These are phyloP conservation scores for Drosophila truncata DNA, from an alignment of 1,140 invertebrate species.

Conservation along the genomic window DNA sequence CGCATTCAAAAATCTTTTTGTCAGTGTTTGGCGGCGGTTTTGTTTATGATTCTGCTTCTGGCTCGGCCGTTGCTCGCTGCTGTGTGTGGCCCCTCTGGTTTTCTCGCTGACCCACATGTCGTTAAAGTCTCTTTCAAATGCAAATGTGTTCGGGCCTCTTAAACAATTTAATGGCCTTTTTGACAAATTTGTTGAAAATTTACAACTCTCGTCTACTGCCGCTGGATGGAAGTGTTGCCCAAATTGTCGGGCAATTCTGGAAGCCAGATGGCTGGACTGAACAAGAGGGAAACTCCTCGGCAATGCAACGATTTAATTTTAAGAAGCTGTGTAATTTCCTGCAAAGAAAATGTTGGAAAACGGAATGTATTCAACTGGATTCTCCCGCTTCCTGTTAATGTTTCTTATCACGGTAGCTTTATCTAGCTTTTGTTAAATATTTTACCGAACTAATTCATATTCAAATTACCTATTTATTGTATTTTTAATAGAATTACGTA, in stretches of 20 bases:
- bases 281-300: not conserved
- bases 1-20: slow-evolving; percentile 27
- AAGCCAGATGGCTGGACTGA: slow-evolving; percentile 24
- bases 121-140: slow-evolving; percentile 39
- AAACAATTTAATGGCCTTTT: slow-evolving; percentile 47
- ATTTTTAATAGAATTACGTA: not conserved
- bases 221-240: slow-evolving; percentile 44
- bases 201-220: slow-evolving; percentile 36
- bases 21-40: slow-evolving; percentile 46
- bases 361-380: not conserved
- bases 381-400: not conserved
- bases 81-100: slow-evolving; percentile 41
- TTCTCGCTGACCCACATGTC: slow-evolving; percentile 50
- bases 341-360: not conserved
- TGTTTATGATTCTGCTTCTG: slow-evolving; percentile 49
- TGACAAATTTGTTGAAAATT: slow-evolving; percentile 63
- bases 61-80: slow-evolving; percentile 20
- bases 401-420: not conserved
- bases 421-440: not conserved
- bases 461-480: not conserved
- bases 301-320: slow-evolving; percentile 25
- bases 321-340: not conserved
- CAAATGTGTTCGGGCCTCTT: slow-evolving; percentile 26
- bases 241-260: slow-evolving; percentile 14
- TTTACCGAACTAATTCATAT: not conserved